Evolutionary conservation across 2,888 invertebrate species (phyloP).

Genomic region (Melanchra persicariae): DNA sequence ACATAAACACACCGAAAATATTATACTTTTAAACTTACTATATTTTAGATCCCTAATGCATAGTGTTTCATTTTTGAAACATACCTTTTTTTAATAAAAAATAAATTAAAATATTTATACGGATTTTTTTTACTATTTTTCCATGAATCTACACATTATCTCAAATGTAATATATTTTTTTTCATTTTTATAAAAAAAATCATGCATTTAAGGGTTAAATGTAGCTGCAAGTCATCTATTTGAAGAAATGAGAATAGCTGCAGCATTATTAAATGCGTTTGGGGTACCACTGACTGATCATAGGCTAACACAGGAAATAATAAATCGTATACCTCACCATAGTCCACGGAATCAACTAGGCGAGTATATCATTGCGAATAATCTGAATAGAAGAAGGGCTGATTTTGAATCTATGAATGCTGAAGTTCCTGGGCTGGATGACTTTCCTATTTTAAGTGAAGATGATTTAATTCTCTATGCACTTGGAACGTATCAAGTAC

Average conservation of each 20-base stretch:
- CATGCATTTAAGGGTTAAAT: conserved; percentile 6
- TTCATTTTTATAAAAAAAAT: background rate
- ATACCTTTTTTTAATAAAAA: background rate
- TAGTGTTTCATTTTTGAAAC: conserved; percentile 6
- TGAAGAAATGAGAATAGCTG: too few species aligned
- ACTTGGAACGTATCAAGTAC: too few species aligned
- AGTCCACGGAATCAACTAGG: background rate
- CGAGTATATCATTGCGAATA: background rate
- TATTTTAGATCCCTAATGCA: conserved; percentile 3
- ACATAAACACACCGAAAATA: background rate
- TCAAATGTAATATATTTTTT: background rate
- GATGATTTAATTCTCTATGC: too few species aligned
- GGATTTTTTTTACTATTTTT: conserved; percentile 6
- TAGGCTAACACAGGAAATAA: conserved; percentile 7
- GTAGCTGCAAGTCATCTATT: too few species aligned
- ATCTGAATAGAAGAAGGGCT: conserved; percentile 3
- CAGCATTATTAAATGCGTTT: too few species aligned
- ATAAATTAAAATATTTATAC: background rate
- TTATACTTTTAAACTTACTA: background rate
- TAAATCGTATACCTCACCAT: conserved; percentile 5
- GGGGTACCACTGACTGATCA: too few species aligned
- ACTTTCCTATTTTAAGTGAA: background rate
- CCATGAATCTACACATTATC: background rate
- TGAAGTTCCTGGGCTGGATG: conserved; percentile 7
- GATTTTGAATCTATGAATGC: background rate